Conservation (phyloP, 1,140 invertebrate species). For the Adoxophyes honmai region DNA sequence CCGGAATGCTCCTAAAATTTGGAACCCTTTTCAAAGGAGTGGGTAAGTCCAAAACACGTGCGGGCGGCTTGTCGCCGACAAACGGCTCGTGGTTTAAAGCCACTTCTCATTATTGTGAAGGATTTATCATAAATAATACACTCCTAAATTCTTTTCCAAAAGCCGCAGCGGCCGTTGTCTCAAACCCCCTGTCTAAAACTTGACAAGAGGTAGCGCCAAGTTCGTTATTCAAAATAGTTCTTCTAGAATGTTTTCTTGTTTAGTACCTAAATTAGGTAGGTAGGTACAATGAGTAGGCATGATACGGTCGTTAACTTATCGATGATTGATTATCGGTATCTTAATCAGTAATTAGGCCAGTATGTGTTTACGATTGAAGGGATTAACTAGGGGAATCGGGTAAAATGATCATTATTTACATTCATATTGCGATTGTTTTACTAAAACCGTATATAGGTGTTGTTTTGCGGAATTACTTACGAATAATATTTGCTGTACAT, state of each 20-base stretch:
- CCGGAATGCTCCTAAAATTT: conserved; percentile 34
- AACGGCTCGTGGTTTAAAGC: conserved; percentile 30
- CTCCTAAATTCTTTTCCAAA: conserved; percentile 34
- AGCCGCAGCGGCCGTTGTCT: conserved; percentile 25
- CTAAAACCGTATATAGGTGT: conserved; percentile 15
- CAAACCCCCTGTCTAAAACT: not conserved
- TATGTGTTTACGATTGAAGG: too few species aligned
- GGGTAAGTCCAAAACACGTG: conserved; percentile 43
- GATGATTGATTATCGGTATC: conserved; percentile 23
- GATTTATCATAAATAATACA: conserved; percentile 50
- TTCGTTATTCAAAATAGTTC: not conserved
- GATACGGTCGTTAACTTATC: too few species aligned
- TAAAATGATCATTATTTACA: too few species aligned
- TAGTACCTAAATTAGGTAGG: too few species aligned
- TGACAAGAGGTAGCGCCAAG: not conserved
- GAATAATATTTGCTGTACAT: conserved; percentile 44
- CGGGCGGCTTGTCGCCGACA: conserved; percentile 36
- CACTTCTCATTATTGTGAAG: conserved; percentile 46
- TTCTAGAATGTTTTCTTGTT: too few species aligned
- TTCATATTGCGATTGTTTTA: too few species aligned
- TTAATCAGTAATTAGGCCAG: too few species aligned
- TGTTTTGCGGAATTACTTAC: too few species aligned
- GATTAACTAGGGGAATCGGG: too few species aligned
- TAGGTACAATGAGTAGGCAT: too few species aligned
- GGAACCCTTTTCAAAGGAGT: conserved; percentile 48